Evolutionary conservation across 2,888 invertebrate genomes (phyloP).

Genomic region (Drosophila dives): DNA sequence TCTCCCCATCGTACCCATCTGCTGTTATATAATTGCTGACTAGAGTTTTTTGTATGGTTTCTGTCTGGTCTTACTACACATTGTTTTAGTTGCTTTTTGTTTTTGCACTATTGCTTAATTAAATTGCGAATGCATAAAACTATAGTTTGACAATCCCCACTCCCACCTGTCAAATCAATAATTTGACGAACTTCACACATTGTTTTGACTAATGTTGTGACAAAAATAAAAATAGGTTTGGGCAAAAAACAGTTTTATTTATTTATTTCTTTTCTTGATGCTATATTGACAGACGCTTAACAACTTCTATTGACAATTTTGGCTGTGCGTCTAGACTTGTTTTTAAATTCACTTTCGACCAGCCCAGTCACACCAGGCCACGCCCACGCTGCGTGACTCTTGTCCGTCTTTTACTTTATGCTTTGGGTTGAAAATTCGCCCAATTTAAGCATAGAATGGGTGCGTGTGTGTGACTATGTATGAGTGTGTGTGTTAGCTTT

Average conservation of each 20-base stretch:
- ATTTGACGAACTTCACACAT: slow-evolving; percentile 26
- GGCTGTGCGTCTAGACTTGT: slow-evolving; percentile 28
- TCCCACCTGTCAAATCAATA: slow-evolving; percentile 42
- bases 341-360: slow-evolving; percentile 19
- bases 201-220: slow-evolving; percentile 11
- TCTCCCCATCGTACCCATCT: neutral
- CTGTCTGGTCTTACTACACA: slow-evolving; percentile 15
- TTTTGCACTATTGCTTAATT: slow-evolving; percentile 32
- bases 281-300: slow-evolving; percentile 40
- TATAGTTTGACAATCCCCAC: slow-evolving; percentile 33
- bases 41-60: slow-evolving; percentile 36
- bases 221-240: neutral
- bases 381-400: slow-evolving; percentile 11
- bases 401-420: slow-evolving; percentile 12
- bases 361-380: neutral
- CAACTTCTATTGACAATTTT: slow-evolving; percentile 68
- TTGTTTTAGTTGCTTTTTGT: neutral
- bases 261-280: slow-evolving; percentile 22
- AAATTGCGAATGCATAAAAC: slow-evolving; percentile 38
- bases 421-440: slow-evolving; percentile 49
- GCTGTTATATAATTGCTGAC: slow-evolving; percentile 30
- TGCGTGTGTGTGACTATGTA: slow-evolving; percentile 4
- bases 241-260: neutral
- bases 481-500: slow-evolving; percentile 29
- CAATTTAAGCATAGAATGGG: slow-evolving; percentile 54